A percentile compares a stretch with the other conserved stretches of the same genome.
Evolutionary conservation across 2,888 invertebrate species (phyloP).

Genomic region (Morinoia aosen): DNA sequence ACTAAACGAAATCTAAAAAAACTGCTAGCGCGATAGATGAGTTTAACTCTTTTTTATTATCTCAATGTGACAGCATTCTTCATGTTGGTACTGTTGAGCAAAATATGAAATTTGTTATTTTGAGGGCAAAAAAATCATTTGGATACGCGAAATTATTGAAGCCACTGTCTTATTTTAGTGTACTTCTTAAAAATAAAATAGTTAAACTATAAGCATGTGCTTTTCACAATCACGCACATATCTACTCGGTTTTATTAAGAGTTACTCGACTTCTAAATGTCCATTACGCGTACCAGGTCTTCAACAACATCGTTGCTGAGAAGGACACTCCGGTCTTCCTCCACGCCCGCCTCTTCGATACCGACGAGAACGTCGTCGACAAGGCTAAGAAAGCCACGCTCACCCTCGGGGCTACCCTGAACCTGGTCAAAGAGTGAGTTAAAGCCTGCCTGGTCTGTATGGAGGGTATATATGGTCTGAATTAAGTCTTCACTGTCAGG

Average conservation of each 20-base stretch:
- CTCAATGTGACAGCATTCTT: too few species aligned
- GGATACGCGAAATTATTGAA: too few species aligned
- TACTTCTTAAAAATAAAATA: too few species aligned
- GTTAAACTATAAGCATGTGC: too few species aligned
- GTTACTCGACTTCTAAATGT: not conserved
- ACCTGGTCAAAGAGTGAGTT: slow-evolving; percentile 52
- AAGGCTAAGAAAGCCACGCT: slow-evolving; percentile 58
- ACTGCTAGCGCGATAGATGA: too few species aligned
- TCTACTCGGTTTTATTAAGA: not conserved
- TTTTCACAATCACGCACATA: too few species aligned
- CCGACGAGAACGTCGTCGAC: slow-evolving; percentile 60
- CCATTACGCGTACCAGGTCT: not conserved
- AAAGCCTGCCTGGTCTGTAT: not conserved
- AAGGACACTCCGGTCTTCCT: slow-evolving; percentile 57
- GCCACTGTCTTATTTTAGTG: too few species aligned
- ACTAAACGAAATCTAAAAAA: too few species aligned
- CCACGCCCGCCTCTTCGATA: slow-evolving; percentile 66
- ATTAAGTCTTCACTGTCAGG: not conserved
- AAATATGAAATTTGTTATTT: too few species aligned
- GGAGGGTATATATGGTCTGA: slow-evolving; percentile 68
- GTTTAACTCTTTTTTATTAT: too few species aligned
- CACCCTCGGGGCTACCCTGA: slow-evolving; percentile 32
- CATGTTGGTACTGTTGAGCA: too few species aligned
- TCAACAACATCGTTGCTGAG: slow-evolving; percentile 45
- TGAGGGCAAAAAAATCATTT: too few species aligned